Conservation (phyloP, 2,113 vertebrate genomes). For the Tringa solitaria region DNA sequence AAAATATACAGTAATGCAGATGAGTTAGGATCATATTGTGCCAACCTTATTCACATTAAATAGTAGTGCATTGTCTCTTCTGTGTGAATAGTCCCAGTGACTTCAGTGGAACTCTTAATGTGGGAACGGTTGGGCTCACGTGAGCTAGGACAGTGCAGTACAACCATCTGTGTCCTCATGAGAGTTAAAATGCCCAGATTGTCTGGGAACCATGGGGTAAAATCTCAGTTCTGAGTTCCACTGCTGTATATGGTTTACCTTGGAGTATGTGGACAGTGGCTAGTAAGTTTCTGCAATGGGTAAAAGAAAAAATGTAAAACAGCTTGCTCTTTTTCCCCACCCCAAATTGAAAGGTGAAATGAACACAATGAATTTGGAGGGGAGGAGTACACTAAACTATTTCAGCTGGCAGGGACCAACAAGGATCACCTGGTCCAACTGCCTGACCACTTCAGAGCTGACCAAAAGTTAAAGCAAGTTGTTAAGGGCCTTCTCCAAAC, state of each 20-base stretch:
- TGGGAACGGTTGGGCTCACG: background rate
- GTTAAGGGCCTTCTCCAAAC: background rate
- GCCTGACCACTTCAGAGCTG: background rate
- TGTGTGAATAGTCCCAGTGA: background rate
- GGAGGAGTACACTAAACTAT: background rate
- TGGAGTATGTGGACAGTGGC: background rate
- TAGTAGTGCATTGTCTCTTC: background rate
- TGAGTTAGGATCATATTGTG: background rate
- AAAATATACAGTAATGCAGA: background rate
- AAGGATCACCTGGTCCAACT: background rate
- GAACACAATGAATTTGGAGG: background rate
- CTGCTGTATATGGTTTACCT: background rate
- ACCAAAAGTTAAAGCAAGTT: background rate
- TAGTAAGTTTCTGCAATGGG: background rate
- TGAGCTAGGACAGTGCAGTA: background rate
- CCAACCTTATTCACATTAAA: background rate
- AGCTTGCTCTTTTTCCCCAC: background rate
- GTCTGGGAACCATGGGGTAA: background rate
- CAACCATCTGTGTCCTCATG: background rate
- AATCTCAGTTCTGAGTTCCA: background rate
- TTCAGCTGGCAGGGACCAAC: background rate
- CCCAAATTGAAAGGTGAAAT: background rate
- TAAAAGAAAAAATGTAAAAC: background rate
- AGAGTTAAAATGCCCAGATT: background rate
- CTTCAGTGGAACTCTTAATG: background rate